These are phyloP conservation scores for Callipepla californica DNA, from an alignment of 2,113 vertebrate species.

Conservation along the genomic window DNA sequence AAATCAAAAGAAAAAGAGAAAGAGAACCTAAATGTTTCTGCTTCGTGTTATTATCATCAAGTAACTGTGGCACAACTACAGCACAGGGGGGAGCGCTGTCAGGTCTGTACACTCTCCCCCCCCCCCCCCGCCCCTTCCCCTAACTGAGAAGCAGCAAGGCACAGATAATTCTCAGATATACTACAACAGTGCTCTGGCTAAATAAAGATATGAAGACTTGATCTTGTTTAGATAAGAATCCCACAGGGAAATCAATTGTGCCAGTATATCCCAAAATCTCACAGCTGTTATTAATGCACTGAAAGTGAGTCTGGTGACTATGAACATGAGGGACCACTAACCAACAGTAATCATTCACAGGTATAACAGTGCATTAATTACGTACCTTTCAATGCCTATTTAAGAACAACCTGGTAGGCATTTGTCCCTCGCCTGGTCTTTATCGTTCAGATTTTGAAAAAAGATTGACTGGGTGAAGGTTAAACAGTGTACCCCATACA, in stretches of 20 bases:
- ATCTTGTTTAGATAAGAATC: slow-evolving; percentile 70
- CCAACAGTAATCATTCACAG: slow-evolving; percentile 26
- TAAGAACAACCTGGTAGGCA: not conserved
- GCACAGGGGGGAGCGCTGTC: not conserved
- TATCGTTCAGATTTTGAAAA: not conserved
- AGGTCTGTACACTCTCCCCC: not conserved
- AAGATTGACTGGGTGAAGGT: not conserved
- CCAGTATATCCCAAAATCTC: slow-evolving; percentile 27
- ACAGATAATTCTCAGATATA: not conserved
- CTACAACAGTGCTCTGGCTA: not conserved
- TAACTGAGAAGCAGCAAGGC: slow-evolving; percentile 8
- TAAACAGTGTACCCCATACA: not conserved
- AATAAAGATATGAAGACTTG: slow-evolving; percentile 51
- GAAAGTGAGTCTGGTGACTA: not conserved
- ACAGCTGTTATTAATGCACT: slow-evolving; percentile 45
- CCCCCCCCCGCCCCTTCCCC: too few relatives aligned
- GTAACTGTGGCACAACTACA: not conserved
- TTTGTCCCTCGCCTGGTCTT: not conserved
- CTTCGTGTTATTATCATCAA: not conserved
- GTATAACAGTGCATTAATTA: not conserved
- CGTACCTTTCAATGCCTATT: not conserved
- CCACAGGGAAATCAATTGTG: slow-evolving; percentile 58
- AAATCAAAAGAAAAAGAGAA: not conserved
- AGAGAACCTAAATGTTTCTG: not conserved
- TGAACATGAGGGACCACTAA: slow-evolving; percentile 24